These are phyloP conservation scores for Onychomys arenicola DNA, from an alignment of 2,797 vertebrate species.

Conservation along the genomic window DNA sequence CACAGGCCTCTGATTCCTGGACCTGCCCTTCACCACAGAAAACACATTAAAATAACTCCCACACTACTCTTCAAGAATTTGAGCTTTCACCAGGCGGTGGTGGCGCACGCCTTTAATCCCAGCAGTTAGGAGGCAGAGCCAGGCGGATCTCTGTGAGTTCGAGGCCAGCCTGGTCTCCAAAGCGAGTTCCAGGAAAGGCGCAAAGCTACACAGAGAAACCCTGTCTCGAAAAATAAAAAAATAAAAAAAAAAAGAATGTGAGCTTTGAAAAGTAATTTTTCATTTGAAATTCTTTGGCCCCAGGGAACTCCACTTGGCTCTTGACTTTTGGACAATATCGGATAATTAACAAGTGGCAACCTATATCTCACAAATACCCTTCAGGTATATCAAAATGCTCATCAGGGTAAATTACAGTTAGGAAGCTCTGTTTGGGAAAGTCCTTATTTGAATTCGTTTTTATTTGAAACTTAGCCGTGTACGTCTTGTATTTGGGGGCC, in stretches of 20 bases:
- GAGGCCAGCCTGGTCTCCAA: too few species aligned
- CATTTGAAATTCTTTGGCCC: not conserved
- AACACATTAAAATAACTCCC: not conserved
- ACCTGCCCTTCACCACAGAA: not conserved
- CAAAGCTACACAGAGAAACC: too few species aligned
- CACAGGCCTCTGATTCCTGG: not conserved
- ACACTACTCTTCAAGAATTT: not conserved
- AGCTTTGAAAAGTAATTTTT: conserved; percentile 16
- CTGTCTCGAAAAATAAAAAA: too few species aligned
- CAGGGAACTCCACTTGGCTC: not conserved
- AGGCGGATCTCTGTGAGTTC: too few species aligned
- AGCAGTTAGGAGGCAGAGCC: too few species aligned
- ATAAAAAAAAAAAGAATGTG: too few species aligned
- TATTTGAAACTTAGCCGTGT: not conserved
- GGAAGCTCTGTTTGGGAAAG: not conserved
- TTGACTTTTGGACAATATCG: not conserved
- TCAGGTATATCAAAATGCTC: not conserved
- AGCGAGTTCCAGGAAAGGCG: too few species aligned
- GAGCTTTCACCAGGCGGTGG: too few species aligned
- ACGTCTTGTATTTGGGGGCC: not conserved
- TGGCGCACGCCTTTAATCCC: too few species aligned
- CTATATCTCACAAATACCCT: not conserved
- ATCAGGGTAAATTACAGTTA: not conserved
- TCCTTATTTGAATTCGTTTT: not conserved
- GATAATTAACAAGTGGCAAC: not conserved